phyloP scores from a whole-genome alignment of 2,888 invertebrate species.

The Pegoplata infirma region DNA sequence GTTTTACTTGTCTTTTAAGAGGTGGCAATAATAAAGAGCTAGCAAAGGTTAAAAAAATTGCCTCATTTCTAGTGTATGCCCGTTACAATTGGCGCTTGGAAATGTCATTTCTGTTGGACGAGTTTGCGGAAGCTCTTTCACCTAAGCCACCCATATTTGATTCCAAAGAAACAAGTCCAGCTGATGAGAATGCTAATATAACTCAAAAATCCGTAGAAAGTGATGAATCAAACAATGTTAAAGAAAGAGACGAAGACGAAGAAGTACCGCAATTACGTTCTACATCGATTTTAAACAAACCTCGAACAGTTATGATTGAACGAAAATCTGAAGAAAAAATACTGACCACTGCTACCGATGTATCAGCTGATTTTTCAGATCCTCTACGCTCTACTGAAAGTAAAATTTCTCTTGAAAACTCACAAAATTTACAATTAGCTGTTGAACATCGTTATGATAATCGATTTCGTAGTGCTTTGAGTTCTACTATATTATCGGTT shows the following conservation, averaged over 20 bases:
- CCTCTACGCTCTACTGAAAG: constrained; percentile 82
- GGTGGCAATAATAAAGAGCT: constrained; percentile 89
- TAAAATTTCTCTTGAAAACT: constrained; percentile 77
- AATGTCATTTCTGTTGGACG: constrained; percentile 92
- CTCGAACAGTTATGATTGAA: constrained; percentile 66
- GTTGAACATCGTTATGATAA: constrained; percentile 82
- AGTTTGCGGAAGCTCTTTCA: constrained; percentile 87
- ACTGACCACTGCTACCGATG: constrained; percentile 78
- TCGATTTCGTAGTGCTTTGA: constrained; percentile 86
- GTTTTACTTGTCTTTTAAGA: constrained; percentile 92
- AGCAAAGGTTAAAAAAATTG: constrained; percentile 88
- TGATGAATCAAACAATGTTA: background rate
- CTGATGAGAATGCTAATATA: constrained; percentile 65
- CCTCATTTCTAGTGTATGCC: constrained; percentile 85
- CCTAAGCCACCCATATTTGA: constrained; percentile 80
- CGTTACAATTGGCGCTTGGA: constrained; percentile 95
- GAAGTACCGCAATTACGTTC: constrained; percentile 67
- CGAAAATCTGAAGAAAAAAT: constrained; percentile 79
- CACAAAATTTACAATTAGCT: constrained; percentile 72
- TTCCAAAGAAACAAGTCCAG: constrained; percentile 76
- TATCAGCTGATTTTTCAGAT: constrained; percentile 87
- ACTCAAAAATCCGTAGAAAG: constrained; percentile 39
- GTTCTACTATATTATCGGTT: constrained; percentile 86
- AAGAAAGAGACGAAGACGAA: constrained; percentile 49
- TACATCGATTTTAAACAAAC: constrained; percentile 30